Evolutionary conservation across 1,140 invertebrate species (phyloP), one percentile per base, ranked within the genome.

Genomic region (Hyles vespertilio): DNA sequence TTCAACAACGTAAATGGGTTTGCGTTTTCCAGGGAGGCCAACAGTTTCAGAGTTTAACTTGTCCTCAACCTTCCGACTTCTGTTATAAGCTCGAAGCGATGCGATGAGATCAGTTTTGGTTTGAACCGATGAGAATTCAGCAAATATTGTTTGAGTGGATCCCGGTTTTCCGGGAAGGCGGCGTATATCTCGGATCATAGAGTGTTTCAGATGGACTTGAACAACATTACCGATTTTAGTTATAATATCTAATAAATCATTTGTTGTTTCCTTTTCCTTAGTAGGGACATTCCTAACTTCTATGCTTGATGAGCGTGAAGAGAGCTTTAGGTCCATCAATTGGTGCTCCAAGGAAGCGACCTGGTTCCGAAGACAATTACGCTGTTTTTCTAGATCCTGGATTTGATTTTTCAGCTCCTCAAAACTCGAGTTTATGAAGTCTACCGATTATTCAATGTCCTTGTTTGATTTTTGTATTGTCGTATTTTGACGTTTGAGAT

Each of bases 131-230:
- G 36, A 11, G 4, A 54, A 46, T 32, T 54, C 52, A 10, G 43
- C 52, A 10, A 54, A 12, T 2, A 54, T 46, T 2, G 52, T 40
- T 36, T 22, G 8, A 10, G 8, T 54, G 1, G 43, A 3, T 5
- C 22, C 43, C 2, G 12, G 9, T 46, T 54, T 54, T 11, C 52
- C 52, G 2, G 52, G 52, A 9, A 54, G 22, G 4, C 52, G 52
- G 43, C 45, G 32, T 6, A 54, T 22, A 10, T 54, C 52, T 2
- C 52, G 12, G 2, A 54, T 6, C 36, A 36, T 36, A 4, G 36
- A 36, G 3, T 3, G 7, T 4, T 3, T 36, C 36, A 36, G 7
- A 7, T 3, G 3, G 36, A 36, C 3, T 7, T 36, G 36, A 36
- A 7, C 36, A 3, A 36, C 36, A 3, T 3, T 4, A 4, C 36